Percentiles rank a stretch among this genome's conserved stretches.
Evolutionary conservation across 2,797 vertebrate genomes (phyloP).

Genomic region (Hipposideros larvatus): DNA sequence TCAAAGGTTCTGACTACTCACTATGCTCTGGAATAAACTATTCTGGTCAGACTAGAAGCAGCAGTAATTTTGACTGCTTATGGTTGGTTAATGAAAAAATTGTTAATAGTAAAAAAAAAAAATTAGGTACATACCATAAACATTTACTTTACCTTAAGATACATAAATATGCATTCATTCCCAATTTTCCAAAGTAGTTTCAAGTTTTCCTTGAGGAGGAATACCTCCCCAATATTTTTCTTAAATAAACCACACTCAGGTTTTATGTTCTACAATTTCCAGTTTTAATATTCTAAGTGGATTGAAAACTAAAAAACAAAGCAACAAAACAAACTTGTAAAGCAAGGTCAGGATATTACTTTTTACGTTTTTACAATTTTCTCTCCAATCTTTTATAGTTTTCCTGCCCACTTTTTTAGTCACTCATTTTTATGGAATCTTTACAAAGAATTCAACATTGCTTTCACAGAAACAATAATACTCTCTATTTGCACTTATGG

Average conservation of each 20-base stretch:
- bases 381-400: not conserved
- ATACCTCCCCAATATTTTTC: not conserved
- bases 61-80: slow-evolving; percentile 29
- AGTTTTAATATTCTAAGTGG: slow-evolving; percentile 42
- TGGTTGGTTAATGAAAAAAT: not conserved
- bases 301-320: not conserved
- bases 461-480: slow-evolving; percentile 10
- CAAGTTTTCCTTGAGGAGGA: not conserved
- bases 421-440: not conserved
- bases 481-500: not conserved
- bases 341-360: not conserved
- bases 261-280: slow-evolving; percentile 34
- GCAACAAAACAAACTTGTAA: not conserved
- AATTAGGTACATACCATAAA: not conserved
- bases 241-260: not conserved
- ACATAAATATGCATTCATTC: not conserved
- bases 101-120: not conserved
- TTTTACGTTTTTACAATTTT: slow-evolving; percentile 21
- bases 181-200: not conserved
- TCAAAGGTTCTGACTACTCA: not conserved
- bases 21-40: not conserved
- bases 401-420: not conserved
- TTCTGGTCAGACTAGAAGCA: not conserved
- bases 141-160: slow-evolving; percentile 33
- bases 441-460: slow-evolving; percentile 52